Conservation (phyloP, 2,888 invertebrate genomes). For the Melanophora roralis region DNA sequence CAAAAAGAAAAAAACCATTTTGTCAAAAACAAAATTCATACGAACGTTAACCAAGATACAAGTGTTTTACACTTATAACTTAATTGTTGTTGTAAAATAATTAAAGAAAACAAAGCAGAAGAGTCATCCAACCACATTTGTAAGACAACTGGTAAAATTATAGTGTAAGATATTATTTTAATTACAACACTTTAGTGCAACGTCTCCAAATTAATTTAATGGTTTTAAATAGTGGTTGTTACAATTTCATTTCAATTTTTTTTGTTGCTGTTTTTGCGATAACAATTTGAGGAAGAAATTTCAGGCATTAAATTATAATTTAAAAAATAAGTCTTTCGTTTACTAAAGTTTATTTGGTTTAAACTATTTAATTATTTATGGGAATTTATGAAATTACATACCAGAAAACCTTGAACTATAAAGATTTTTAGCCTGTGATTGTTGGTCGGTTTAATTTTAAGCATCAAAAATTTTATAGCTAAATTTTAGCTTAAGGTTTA, state of each 20-base stretch:
- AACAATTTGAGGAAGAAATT: background rate
- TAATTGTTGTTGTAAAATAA: background rate
- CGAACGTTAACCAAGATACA: background rate
- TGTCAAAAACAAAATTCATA: background rate
- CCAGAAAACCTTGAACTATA: slow-evolving; percentile 50
- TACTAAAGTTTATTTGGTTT: background rate
- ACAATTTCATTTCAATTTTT: background rate
- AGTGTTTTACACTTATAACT: background rate
- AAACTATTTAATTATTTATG: background rate
- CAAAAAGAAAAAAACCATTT: background rate
- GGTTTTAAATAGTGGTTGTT: slow-evolving; percentile 12
- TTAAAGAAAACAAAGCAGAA: background rate
- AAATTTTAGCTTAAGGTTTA: background rate
- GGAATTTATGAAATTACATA: slow-evolving; percentile 5
- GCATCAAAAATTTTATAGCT: background rate
- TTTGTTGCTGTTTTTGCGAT: background rate
- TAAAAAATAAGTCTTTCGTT: background rate
- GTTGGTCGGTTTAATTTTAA: slow-evolving; percentile 14
- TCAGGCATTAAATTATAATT: background rate
- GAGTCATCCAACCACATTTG: slow-evolving; percentile 6
- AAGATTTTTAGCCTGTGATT: no score
- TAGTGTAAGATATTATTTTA: slow-evolving; percentile 44
- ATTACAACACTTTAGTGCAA: slow-evolving; percentile 35
- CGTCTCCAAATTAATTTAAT: slow-evolving; percentile 37
- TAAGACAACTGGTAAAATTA: slow-evolving; percentile 32